Conservation (phyloP, 2,797 vertebrate species). For the Xerus rutilus region DNA sequence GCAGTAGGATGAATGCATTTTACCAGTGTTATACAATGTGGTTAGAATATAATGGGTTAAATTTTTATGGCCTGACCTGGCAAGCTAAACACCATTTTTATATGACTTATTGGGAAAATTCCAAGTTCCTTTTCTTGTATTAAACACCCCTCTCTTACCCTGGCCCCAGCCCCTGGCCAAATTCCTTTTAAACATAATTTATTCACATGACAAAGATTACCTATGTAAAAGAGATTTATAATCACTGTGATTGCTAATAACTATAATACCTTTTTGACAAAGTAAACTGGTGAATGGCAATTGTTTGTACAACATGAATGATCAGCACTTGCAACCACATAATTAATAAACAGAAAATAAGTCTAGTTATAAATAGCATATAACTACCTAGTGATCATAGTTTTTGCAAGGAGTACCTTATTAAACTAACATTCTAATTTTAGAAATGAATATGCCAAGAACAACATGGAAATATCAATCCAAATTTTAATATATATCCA, state of each 20-base stretch:
- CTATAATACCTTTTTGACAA: conserved; percentile 61
- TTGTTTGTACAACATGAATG: conserved; percentile 22
- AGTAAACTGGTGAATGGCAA: neutral
- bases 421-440: conserved; percentile 44
- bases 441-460: conserved; percentile 38
- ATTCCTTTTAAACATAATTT: conserved; percentile 43
- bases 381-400: neutral
- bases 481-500: neutral
- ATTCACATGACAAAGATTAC: conserved; percentile 27
- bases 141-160: neutral
- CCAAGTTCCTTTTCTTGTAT: neutral
- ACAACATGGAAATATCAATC: conserved; percentile 7
- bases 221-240: conserved; percentile 42
- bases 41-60: neutral
- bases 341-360: conserved; percentile 59
- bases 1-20: neutral
- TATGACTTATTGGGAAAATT: conserved; percentile 35
- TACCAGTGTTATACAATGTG: neutral
- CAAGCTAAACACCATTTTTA: conserved; percentile 42
- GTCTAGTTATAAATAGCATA: conserved; percentile 31
- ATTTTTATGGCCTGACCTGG: conserved; percentile 18
- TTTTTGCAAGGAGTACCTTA: conserved; percentile 14
- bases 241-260: conserved; percentile 10
- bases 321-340: neutral
- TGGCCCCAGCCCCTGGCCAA: neutral